These are phyloP conservation scores for Aphelocoma californica DNA, from an alignment of 2,797 vertebrate species.

Conservation along the genomic window DNA sequence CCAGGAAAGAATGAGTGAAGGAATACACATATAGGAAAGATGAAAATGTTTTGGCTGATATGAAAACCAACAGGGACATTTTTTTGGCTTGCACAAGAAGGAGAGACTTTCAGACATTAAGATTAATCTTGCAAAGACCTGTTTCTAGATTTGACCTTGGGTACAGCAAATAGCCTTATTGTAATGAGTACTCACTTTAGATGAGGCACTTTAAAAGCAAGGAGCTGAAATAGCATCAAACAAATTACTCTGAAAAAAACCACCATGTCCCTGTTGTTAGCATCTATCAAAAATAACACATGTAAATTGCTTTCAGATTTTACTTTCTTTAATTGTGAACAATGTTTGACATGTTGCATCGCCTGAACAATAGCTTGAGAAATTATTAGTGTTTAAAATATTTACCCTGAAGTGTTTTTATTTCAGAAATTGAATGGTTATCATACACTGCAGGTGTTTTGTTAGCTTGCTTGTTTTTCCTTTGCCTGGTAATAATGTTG, in stretches of 20 bases:
- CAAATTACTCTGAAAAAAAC: slow-evolving; percentile 34
- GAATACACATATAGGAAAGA: background rate
- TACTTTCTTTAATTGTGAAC: background rate
- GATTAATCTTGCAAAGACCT: background rate
- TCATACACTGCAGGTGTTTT: background rate
- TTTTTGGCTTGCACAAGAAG: background rate
- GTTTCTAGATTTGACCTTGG: background rate
- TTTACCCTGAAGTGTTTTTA: background rate
- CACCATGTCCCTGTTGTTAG: background rate
- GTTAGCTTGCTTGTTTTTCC: background rate
- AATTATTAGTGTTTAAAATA: background rate
- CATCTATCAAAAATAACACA: background rate
- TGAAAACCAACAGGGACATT: accelerated
- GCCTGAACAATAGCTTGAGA: background rate
- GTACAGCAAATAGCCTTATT: background rate
- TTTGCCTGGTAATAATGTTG: background rate
- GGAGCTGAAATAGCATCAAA: slow-evolving; percentile 39
- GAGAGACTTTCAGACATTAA: background rate
- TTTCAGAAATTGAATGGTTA: background rate
- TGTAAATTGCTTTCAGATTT: background rate
- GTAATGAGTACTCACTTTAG: background rate
- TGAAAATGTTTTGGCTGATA: background rate
- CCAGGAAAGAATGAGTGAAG: background rate
- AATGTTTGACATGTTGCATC: background rate
- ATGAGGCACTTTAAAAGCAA: slow-evolving; percentile 27